Base-by-base conservation (phyloP, 2,888 invertebrate genomes). In the Megamerina dolium region DNA sequence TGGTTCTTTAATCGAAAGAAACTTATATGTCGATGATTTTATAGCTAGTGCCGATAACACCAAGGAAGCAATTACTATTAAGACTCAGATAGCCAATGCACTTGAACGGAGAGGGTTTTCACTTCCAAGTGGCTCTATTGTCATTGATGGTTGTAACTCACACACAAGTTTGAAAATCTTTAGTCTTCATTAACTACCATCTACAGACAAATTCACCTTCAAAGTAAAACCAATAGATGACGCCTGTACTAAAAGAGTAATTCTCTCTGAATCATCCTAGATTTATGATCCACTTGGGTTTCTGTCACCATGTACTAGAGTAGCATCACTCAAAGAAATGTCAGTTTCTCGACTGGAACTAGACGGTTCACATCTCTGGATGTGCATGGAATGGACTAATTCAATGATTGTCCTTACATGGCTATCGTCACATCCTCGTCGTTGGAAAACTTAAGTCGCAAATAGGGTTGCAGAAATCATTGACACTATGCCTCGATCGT, bases 391-490 rank as follows among this genome's bases (percentile, higher is more conserved):
- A n/a, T n/a, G n/a, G n/a, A n/a, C n/a, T n/a, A n/a, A n/a, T n/a
- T n/a, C n/a, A n/a, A n/a, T n/a, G n/a, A n/a, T n/a, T n/a, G n/a
- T 46, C 2, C 33, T 42, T 26, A 14, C 20, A 3, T 45, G 39
- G 39, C 4, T 46, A n/a, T 35, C 38, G 6, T 30, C 34, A 9
- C 42, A 42, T 42, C 46, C 39, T 10, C 37, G 46, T 8, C 18
- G 46, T 2, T 46, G 38, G 39, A 46, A 42, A 38, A 32, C 26
- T 2, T 43, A 29, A 27, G 38, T 43, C 14, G 33, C 38, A 4
- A 36, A 41, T 19, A 18, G 41, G 20, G 21, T 20, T 10, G 17
- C 41, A 12, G 17, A 41, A 34, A 41, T 41, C 5, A 33, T 40
- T 17, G 26, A 23, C 10, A 12, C 17, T 3, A 40, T 40, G n/a